Evolutionary conservation across 2,113 vertebrate genomes (phyloP).

Genomic region (Antechinus flavipes): DNA sequence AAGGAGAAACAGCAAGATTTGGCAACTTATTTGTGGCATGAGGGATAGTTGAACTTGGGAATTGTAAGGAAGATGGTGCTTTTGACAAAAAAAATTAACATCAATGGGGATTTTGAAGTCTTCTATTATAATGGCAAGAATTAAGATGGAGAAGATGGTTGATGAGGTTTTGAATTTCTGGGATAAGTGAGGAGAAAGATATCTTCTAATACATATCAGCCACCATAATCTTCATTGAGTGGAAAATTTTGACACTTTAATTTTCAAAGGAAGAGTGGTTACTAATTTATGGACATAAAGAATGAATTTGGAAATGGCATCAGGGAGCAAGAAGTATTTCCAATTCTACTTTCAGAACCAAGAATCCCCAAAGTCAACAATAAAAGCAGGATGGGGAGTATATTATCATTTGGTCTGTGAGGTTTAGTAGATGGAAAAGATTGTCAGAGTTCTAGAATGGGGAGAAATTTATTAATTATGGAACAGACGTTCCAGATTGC

Average conservation of each 20-base stretch:
- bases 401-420: background rate
- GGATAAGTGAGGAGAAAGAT: background rate
- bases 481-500: background rate
- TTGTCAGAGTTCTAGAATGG: background rate
- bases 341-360: background rate
- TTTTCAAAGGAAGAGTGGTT: background rate
- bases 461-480: background rate
- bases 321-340: background rate
- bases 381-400: background rate
- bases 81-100: background rate
- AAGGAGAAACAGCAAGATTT: background rate
- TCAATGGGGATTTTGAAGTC: background rate
- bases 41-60: background rate
- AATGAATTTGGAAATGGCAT: background rate
- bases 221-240: background rate
- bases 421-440: background rate
- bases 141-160: background rate
- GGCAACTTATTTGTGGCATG: background rate
- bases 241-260: background rate
- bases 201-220: background rate
- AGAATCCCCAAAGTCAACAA: background rate
- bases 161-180: background rate
- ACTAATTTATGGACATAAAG: background rate
- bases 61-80: background rate
- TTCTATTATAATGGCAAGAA: background rate